Conservation (phyloP, 2,888 invertebrate genomes). For the Xanthorhoe designata region DNA sequence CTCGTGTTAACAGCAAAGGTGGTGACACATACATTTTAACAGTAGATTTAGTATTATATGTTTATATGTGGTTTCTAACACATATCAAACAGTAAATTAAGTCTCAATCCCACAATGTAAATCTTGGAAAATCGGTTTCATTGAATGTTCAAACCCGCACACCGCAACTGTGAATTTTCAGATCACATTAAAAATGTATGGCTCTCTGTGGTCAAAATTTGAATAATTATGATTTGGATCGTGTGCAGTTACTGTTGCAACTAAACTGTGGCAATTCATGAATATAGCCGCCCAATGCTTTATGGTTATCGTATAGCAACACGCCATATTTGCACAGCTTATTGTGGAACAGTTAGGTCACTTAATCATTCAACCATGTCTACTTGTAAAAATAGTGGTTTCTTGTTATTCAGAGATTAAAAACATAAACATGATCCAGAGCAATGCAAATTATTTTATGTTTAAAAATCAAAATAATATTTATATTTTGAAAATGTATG, state of each 20-base stretch:
- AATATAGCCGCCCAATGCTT: constrained; percentile 24
- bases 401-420: too few species aligned
- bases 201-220: background rate
- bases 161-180: background rate
- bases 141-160: background rate
- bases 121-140: background rate
- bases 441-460: too few species aligned
- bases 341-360: background rate
- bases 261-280: constrained; percentile 17
- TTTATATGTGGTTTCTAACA: background rate
- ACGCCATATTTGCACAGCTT: constrained; percentile 19
- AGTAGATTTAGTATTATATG: too few species aligned
- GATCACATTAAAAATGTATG: background rate
- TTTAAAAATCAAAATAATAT: too few species aligned
- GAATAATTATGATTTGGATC: background rate
- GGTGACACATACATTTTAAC: too few species aligned
- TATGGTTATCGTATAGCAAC: constrained; percentile 29
- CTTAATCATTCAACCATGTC: background rate
- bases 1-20: too few species aligned
- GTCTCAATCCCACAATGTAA: background rate
- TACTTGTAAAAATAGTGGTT: too few species aligned
- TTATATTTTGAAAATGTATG: too few species aligned
- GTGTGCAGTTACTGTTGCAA: constrained; percentile 11
- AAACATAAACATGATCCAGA: too few species aligned
- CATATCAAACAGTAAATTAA: background rate